Evolutionary conservation across 92 coral and sea anemone genomes (phyloP).

Genomic region (Porites rus): DNA sequence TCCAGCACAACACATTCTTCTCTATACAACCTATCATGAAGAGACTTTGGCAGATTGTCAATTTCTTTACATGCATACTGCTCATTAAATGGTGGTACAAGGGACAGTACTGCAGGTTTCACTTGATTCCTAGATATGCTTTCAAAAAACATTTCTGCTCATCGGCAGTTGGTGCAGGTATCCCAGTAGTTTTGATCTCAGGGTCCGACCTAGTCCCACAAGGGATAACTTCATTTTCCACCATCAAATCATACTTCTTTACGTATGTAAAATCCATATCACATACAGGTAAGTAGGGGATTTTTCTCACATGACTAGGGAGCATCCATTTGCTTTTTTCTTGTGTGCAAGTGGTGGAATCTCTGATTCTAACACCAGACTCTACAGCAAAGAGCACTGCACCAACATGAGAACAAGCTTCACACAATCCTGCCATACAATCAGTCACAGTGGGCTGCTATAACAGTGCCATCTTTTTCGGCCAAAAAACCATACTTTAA

Average conservation of each 20-base stretch:
- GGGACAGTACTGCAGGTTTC: slow-evolving; percentile 32
- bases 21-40: slow-evolving; percentile 27
- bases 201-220: background rate
- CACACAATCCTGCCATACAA: slow-evolving; percentile 48
- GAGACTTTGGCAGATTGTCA: slow-evolving; percentile 42
- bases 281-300: slow-evolving; percentile 59
- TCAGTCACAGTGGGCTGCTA: slow-evolving; percentile 43
- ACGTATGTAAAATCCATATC: slow-evolving; percentile 64
- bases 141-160: background rate
- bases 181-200: slow-evolving; percentile 4
- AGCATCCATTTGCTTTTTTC: slow-evolving; percentile 60
- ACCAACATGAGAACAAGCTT: slow-evolving; percentile 73
- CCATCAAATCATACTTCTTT: background rate
- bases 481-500: slow-evolving; percentile 40
- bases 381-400: slow-evolving; percentile 75
- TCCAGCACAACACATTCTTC: slow-evolving; percentile 34
- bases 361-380: slow-evolving; percentile 57
- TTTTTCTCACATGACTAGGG: slow-evolving; percentile 62
- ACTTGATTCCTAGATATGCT: slow-evolving; percentile 10
- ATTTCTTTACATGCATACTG: slow-evolving; percentile 17
- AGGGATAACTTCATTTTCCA: too few species aligned
- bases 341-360: slow-evolving; percentile 57
- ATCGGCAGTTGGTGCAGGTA: background rate
- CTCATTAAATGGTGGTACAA: slow-evolving; percentile 24
- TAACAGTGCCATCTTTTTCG: slow-evolving; percentile 43